Evolutionary conservation across 2,797 vertebrate species (phyloP), one percentile per base, ranked within the genome.

Genomic region (Hippopotamyrus pictus): DNA sequence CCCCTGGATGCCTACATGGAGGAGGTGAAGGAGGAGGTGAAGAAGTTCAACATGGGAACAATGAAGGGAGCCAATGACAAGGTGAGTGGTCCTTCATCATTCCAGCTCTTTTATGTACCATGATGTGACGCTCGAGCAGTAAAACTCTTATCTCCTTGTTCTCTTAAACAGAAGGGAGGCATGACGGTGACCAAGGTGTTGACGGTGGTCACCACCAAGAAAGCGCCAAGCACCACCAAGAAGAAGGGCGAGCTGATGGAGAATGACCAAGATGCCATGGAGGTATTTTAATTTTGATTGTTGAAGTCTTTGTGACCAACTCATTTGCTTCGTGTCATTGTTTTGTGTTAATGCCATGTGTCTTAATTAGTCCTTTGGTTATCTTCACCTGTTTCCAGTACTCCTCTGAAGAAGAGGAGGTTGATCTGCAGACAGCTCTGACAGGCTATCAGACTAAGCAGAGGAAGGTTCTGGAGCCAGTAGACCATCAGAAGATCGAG

Each of bases 171-270:
- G 97, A 99, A 99, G 94, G 96, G 97, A 22, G 97, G 97, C 19
- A 97, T 98, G 95, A 97, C 94, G 0, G 96, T 98, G 88, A 98
- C 98, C 83, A 99, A 99, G 94, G 98, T 99, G 62, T 96, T 99
- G 90, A 99, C 98, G 0, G 98, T 99, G 0, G 95, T 99, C 50
- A 99, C 98, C 92, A 99, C 98, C n/a, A 99, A 98, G 93, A 99
- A 98, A 91, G 97, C 96, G 41, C 91, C 95, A 3, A 96, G 97
- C 88, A 95, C 96, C 53, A 97, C 97, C 91, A 99, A 99, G 95
- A 99, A 99, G 95, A 99, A 99, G 94, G 99, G 99, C 3, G 99
- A 99, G 73, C 96, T 99, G 89, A 99, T 99, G 99, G 97, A 99
- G 92, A 99, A 99, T 44, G 99, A 99, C 94, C 99, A 99, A 94